phyloP scores from a whole-genome alignment of 2,797 vertebrate genomes.

The Pelodytes ibericus region DNA sequence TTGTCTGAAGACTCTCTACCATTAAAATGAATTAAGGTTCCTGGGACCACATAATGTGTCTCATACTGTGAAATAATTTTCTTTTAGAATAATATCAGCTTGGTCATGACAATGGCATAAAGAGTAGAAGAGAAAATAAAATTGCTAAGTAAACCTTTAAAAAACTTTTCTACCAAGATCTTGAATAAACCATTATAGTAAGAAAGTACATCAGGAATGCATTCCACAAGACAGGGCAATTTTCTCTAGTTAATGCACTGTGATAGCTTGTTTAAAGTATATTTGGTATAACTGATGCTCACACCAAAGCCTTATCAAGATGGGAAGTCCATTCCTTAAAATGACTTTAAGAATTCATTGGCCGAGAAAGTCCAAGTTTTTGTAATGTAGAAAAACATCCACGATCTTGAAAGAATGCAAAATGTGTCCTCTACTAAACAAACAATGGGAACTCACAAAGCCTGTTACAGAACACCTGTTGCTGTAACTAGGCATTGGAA shows the following conservation, averaged over 20 bases:
- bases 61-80: background rate
- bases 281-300: conserved; percentile 1
- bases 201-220: conserved; percentile 16
- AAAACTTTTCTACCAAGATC: conserved; percentile 21
- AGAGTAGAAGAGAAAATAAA: conserved; percentile 5
- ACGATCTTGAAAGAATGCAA: background rate
- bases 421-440: background rate
- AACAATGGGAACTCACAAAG: background rate
- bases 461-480: conserved; percentile 10
- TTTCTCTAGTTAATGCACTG: conserved; percentile 32
- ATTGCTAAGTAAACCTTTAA: conserved; percentile 16
- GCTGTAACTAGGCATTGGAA: conserved; percentile 7
- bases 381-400: conserved; percentile 16
- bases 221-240: conserved; percentile 17
- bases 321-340: conserved; percentile 29
- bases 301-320: conserved; percentile 10
- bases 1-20: background rate
- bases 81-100: background rate
- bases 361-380: background rate
- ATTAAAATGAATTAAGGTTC: background rate
- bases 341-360: conserved; percentile 16
- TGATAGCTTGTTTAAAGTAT: conserved; percentile 26
- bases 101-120: background rate
- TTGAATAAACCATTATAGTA: conserved; percentile 14
- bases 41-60: background rate